Conservation (phyloP, 2,797 vertebrate genomes). For the Macroramphosus scolopax region DNA sequence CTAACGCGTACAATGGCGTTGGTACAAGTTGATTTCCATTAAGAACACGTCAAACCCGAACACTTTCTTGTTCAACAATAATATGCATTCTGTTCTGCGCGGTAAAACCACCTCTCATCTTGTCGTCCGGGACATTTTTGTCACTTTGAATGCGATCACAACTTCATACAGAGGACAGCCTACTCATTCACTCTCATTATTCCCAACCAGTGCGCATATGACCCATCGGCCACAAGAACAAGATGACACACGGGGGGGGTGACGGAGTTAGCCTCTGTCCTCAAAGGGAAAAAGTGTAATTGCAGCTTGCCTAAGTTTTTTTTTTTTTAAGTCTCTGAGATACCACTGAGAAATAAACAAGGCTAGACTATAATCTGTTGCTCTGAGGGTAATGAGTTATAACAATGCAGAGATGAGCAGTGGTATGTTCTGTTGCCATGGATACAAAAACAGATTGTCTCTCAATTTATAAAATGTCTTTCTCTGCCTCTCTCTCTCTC, state of each 20-base stretch:
- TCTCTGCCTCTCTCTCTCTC: conserved; percentile 9
- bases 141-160: conserved; percentile 19
- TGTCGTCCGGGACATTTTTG: too few relatives aligned
- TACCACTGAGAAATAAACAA: conserved; percentile 62
- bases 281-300: conserved; percentile 54
- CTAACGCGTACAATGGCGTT: too few relatives aligned
- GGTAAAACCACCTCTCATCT: too few relatives aligned
- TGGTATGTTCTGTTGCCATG: conserved; percentile 68
- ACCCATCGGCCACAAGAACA: conserved; percentile 12
- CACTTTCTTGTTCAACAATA: too few relatives aligned
- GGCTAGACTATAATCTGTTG: conserved; percentile 62
- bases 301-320: conserved; percentile 38
- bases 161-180: not conserved
- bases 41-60: too few relatives aligned
- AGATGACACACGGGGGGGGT: conserved; percentile 49
- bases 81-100: too few relatives aligned
- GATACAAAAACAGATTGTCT: conserved; percentile 63
- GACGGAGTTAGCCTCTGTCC: conserved; percentile 27
- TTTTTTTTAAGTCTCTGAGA: conserved; percentile 20
- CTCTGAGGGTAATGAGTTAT: conserved; percentile 68
- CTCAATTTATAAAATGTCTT: conserved; percentile 48
- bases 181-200: conserved; percentile 30
- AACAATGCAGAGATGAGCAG: conserved; percentile 64
- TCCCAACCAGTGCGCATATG: not conserved
- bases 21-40: too few relatives aligned